These are phyloP conservation scores for Pipistrellus kuhlii DNA, from an alignment of 2,797 vertebrate species.

Conservation along the genomic window DNA sequence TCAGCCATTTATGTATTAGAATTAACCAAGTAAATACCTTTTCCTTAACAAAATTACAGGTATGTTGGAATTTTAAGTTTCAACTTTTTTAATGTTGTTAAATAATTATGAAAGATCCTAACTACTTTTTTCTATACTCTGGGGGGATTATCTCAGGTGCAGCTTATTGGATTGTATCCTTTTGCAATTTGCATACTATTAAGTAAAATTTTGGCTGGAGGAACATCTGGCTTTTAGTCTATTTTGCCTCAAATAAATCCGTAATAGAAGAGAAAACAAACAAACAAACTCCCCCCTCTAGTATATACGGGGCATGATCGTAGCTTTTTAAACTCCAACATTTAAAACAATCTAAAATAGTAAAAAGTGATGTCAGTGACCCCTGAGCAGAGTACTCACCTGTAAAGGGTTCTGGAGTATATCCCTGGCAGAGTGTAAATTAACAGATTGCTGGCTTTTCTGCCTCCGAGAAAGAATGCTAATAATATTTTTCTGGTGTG, in stretches of 20 bases:
- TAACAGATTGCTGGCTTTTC: neutral
- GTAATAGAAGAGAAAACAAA: conserved; percentile 13
- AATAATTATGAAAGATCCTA: conserved; percentile 6
- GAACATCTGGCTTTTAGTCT: neutral
- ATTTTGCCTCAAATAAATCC: conserved; percentile 19
- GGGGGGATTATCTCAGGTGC: neutral
- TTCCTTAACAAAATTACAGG: neutral
- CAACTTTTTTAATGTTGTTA: conserved; percentile 3
- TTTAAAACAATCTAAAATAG: neutral
- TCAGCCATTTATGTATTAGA: neutral
- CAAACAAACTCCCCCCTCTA: neutral
- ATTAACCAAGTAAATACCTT: conserved; percentile 44
- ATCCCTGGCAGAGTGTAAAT: neutral
- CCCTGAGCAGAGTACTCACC: neutral
- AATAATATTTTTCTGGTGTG: neutral
- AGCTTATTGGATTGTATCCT: conserved; percentile 46
- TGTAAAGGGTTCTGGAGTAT: conserved; percentile 10
- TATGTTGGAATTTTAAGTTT: conserved; percentile 50
- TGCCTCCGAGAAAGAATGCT: neutral
- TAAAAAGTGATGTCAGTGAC: neutral
- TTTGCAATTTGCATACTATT: conserved; percentile 40
- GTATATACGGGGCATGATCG: neutral
- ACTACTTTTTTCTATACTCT: neutral
- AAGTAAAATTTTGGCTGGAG: conserved; percentile 36
- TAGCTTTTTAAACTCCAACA: conserved; percentile 43